phyloP scores from a whole-genome alignment of 2,113 vertebrate genomes.

The Chloropsis hardwickii region DNA sequence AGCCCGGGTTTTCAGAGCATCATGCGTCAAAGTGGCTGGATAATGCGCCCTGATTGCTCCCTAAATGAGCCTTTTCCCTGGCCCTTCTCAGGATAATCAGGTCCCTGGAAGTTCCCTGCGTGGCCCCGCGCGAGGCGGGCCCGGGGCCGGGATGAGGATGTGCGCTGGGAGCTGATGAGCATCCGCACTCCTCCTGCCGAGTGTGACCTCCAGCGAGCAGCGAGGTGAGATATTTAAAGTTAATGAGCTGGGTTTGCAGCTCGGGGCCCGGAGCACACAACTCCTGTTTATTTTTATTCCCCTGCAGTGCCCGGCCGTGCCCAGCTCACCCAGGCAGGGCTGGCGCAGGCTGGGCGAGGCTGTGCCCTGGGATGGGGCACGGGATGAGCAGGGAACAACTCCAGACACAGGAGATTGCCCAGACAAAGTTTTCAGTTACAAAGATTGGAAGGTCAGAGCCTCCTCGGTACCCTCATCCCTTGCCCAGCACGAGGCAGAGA shows the following conservation, averaged over 20 bases:
- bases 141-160: background rate
- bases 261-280: background rate
- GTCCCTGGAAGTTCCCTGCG: background rate
- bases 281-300: slow-evolving; percentile 42
- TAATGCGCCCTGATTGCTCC: background rate
- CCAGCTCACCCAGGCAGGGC: background rate
- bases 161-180: background rate
- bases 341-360: background rate
- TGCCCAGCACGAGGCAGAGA: background rate
- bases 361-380: background rate
- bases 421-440: fast-evolving
- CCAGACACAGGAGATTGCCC: background rate
- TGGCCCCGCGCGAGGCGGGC: background rate
- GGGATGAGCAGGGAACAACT: background rate
- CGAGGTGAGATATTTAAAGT: slow-evolving; percentile 54
- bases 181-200: background rate
- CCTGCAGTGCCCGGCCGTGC: background rate
- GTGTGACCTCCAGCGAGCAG: slow-evolving; percentile 32
- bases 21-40: background rate
- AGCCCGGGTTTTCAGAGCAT: background rate
- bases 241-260: slow-evolving; percentile 40
- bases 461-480: background rate
- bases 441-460: background rate
- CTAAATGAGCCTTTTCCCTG: background rate
- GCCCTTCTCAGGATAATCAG: background rate